Evolutionary conservation across 2,113 vertebrate genomes (phyloP).

Genomic region (Clarias gariepinus): DNA sequence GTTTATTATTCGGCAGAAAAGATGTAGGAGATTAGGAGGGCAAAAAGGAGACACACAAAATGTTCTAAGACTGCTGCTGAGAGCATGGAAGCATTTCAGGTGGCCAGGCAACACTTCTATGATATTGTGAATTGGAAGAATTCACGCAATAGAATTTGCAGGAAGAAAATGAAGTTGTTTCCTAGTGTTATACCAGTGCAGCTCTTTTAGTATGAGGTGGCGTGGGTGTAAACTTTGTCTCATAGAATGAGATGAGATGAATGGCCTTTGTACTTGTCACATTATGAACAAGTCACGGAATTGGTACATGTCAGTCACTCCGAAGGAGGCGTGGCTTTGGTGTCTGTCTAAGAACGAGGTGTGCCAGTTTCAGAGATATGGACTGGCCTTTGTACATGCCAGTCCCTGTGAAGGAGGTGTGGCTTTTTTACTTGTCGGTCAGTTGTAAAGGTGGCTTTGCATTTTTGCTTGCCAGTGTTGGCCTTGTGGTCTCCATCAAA

Average conservation of each 20-base stretch:
- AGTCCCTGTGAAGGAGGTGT: neutral
- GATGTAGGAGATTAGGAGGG: slow-evolving; percentile 35
- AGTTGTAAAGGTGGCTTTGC: no score
- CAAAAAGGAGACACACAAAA: neutral
- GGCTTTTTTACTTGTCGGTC: neutral
- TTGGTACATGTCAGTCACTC: neutral
- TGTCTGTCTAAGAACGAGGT: neutral
- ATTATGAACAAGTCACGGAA: neutral
- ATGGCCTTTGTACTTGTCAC: no score
- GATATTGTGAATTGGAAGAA: neutral
- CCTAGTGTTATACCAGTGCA: neutral
- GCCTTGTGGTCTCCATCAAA: no score
- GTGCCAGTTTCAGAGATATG: neutral
- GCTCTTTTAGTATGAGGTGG: neutral
- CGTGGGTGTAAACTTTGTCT: no score
- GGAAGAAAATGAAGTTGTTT: neutral
- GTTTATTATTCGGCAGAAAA: slow-evolving; percentile 33
- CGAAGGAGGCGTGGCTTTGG: neutral
- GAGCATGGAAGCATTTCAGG: neutral
- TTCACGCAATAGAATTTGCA: neutral
- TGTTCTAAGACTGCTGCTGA: neutral
- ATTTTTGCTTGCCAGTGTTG: no score
- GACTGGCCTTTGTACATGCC: neutral
- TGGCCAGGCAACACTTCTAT: neutral
- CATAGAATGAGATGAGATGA: neutral